Percentiles rank a stretch among this genome's conserved stretches.
Conservation (phyloP, 1,140 invertebrate species). For the Cheumatopsyche charites region DNA sequence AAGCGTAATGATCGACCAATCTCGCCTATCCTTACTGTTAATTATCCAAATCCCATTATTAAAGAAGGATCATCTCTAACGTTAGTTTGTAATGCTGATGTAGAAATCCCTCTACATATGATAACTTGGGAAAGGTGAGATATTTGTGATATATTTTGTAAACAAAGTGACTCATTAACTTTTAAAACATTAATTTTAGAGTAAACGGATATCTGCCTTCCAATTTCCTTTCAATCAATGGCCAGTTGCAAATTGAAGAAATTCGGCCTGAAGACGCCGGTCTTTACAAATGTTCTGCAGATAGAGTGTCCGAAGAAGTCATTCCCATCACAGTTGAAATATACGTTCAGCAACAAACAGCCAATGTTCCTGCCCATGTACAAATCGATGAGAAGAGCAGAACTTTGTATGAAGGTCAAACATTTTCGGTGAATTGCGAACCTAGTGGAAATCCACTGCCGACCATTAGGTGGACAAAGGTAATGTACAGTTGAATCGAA, state of each 20-base stretch:
- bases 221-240: constrained; percentile 66
- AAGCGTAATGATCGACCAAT: constrained; percentile 46
- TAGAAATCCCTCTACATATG: constrained; percentile 52
- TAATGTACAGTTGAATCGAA: constrained; percentile 51
- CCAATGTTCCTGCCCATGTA: constrained; percentile 53
- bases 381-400: constrained; percentile 70
- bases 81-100: constrained; percentile 53
- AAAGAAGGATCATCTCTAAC: constrained; percentile 53
- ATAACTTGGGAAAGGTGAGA: constrained; percentile 57
- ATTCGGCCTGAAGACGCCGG: constrained; percentile 74
- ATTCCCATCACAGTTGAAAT: constrained; percentile 49
- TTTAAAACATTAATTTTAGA: constrained; percentile 56
- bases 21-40: constrained; percentile 50
- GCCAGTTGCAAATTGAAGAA: constrained; percentile 74
- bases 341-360: constrained; percentile 48
- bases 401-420: constrained; percentile 77
- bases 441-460: constrained; percentile 72
- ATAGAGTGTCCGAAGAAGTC: constrained; percentile 41
- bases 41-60: constrained; percentile 49
- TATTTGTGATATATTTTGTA: background rate
- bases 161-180: too few species aligned
- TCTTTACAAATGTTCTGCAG: constrained; percentile 78
- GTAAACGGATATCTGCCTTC: constrained; percentile 64
- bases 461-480: constrained; percentile 80
- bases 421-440: constrained; percentile 77